A percentile compares a stretch with the other conserved stretches of the same genome.
phyloP scores from a whole-genome alignment of 2,797 vertebrate genomes.

The Phrynocephalus guinanensis region DNA sequence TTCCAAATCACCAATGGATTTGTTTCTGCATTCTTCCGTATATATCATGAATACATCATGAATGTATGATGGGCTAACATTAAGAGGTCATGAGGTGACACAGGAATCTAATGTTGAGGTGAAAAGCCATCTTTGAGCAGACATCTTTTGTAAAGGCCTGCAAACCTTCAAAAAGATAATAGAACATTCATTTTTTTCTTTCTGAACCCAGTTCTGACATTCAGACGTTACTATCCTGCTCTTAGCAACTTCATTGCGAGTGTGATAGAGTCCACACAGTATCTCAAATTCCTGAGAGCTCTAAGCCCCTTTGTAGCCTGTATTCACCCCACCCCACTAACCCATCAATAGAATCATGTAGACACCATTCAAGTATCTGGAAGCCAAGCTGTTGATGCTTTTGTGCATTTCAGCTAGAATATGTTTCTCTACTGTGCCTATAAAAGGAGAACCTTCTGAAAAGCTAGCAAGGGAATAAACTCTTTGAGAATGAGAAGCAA shows the following conservation, averaged over 20 bases:
- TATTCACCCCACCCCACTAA: neutral
- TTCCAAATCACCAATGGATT: neutral
- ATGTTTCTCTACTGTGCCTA: neutral
- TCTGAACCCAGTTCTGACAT: neutral
- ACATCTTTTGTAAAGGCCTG: no score
- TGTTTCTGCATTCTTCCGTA: neutral
- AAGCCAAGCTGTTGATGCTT: neutral
- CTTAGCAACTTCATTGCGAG: neutral
- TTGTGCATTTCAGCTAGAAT: neutral
- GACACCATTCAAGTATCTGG: no score
- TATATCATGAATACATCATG: no score
- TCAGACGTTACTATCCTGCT: neutral
- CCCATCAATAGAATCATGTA: neutral
- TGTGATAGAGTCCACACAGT: neutral
- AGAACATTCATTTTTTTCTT: neutral
- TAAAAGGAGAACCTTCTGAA: constrained; percentile 11
- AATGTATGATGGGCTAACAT: neutral
- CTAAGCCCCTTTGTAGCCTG: neutral
- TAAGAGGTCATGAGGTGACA: neutral
- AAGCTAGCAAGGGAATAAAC: constrained; percentile 24
- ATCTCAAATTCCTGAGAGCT: neutral
- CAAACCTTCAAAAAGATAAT: neutral
- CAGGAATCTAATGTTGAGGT: neutral
- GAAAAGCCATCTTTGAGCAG: no score
- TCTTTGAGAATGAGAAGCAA: constrained; percentile 13